phyloP scores from a whole-genome alignment of 2,113 vertebrate genomes.

The Ophthalmolycus amberensis region DNA sequence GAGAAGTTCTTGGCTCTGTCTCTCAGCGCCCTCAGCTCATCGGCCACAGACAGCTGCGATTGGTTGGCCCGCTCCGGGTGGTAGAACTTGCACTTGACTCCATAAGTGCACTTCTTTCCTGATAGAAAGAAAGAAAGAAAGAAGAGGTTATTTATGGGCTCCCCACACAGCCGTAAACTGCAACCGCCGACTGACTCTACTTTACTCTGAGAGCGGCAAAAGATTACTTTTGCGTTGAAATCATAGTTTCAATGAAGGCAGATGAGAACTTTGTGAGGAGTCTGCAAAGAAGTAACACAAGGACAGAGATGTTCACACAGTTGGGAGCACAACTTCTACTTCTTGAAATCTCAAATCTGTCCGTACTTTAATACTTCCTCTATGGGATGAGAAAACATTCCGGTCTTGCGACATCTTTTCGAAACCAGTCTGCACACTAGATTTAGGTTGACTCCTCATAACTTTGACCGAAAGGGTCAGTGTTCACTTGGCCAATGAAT shows the following conservation, averaged over 20 bases:
- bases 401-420: conserved; percentile 17
- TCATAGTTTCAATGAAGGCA: not conserved
- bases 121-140: conserved; percentile 20
- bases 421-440: not conserved
- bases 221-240: not conserved
- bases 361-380: conserved; percentile 20
- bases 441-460: not conserved
- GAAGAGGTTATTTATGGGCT: not conserved
- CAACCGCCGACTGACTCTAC: no score
- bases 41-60: conserved; percentile 87
- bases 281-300: not conserved
- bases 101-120: conserved; percentile 95
- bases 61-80: conserved; percentile 87
- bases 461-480: not conserved
- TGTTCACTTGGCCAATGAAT: not conserved
- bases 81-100: conserved; percentile 93
- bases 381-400: conserved; percentile 2
- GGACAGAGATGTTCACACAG: not conserved
- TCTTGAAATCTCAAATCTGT: not conserved
- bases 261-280: not conserved
- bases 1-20: conserved; percentile 63
- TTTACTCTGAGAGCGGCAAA: not conserved
- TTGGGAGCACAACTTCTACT: not conserved
- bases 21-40: conserved; percentile 88
- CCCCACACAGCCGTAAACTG: not conserved